Conservation (phyloP, 2,888 invertebrate species). For the Cataglyphis rosenhaueri region DNA sequence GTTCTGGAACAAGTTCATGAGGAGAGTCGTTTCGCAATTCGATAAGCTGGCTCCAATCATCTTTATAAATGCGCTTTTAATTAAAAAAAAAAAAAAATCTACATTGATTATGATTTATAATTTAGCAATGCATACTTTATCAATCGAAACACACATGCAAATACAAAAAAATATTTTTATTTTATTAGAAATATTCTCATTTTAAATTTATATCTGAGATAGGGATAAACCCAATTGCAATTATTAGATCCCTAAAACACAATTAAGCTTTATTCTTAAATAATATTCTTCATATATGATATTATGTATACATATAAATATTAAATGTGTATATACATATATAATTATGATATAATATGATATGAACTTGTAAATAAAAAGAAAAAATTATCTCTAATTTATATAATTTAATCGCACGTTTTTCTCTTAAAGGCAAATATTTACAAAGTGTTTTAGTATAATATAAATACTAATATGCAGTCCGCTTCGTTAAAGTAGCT, state of each 20-base stretch:
- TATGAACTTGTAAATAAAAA: not conserved
- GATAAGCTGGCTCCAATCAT: not conserved
- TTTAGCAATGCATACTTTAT: not conserved
- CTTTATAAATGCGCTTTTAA: conserved; percentile 38
- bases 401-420: not conserved
- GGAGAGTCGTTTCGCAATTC: conserved; percentile 31
- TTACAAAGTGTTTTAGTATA: not conserved
- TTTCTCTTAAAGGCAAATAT: conserved; percentile 1
- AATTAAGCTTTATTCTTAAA: not conserved
- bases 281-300: not conserved
- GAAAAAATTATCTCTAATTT: not conserved
- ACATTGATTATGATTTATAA: not conserved
- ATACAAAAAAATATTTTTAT: conserved; percentile 15
- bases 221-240: not conserved
- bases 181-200: not conserved
- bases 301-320: too few species aligned
- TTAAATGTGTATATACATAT: too few species aligned
- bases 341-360: not conserved
- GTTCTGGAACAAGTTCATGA: conserved; percentile 31
- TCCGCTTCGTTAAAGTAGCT: conserved; percentile 14
- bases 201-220: not conserved
- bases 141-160: not conserved
- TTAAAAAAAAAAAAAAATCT: conserved; percentile 21
- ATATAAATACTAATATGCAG: too few species aligned
- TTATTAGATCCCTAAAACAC: not conserved